These are phyloP conservation scores for Nibea albiflora DNA, from an alignment of 2,113 vertebrate genomes.

Conservation along the genomic window DNA sequence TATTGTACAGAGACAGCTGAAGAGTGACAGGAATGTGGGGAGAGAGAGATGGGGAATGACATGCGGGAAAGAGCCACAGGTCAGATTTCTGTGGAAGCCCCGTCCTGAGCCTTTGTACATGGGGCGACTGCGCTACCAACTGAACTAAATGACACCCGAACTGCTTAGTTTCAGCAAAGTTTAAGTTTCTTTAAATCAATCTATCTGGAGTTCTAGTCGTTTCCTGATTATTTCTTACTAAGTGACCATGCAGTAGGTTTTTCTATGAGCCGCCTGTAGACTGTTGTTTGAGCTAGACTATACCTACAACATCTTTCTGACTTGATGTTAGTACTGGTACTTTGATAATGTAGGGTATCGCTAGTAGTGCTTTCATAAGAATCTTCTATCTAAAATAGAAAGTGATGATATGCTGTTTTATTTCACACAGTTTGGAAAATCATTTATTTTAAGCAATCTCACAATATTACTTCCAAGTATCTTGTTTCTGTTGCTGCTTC, in stretches of 20 bases:
- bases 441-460: not conserved
- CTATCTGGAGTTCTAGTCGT: not conserved
- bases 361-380: not conserved
- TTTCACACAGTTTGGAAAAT: not conserved
- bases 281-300: not conserved
- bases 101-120: too few species aligned
- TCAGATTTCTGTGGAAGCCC: too few species aligned
- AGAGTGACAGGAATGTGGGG: too few species aligned
- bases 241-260: not conserved
- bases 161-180: not conserved
- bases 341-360: not conserved
- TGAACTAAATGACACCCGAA: too few species aligned
- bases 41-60: too few species aligned
- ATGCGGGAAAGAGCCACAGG: too few species aligned
- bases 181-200: not conserved
- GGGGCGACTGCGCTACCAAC: too few species aligned
- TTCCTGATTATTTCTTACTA: not conserved
- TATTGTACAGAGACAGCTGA: too few species aligned
- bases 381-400: not conserved
- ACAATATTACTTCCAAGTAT: not conserved
- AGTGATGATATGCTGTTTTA: not conserved
- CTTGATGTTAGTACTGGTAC: not conserved
- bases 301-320: not conserved
- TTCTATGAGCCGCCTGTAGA: too few species aligned
- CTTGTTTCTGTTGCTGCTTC: not conserved